Evolutionary conservation across 1,140 invertebrate genomes (phyloP).

Genomic region (Orius insidiosus): DNA sequence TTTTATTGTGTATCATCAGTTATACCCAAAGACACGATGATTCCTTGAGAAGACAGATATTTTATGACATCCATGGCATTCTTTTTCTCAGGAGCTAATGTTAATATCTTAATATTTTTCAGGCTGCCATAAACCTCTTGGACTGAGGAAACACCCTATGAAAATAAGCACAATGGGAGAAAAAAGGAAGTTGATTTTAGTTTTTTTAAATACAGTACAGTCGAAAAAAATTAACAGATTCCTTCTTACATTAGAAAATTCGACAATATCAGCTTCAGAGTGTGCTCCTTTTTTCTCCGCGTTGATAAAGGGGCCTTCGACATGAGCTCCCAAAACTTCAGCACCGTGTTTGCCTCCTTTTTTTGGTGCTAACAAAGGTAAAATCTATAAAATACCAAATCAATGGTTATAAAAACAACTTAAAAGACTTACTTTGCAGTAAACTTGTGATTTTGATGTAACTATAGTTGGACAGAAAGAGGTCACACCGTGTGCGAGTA

Average conservation of each 20-base stretch:
- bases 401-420: not conserved
- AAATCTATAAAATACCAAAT: constrained; percentile 26
- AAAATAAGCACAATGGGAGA: no score
- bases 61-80: constrained; percentile 54
- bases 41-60: constrained; percentile 46
- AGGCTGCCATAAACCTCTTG: constrained; percentile 57
- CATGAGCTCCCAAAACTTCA: constrained; percentile 67
- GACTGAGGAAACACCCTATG: constrained; percentile 51
- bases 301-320: constrained; percentile 96
- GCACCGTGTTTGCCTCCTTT: constrained; percentile 50
- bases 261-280: constrained; percentile 49
- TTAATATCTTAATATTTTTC: constrained; percentile 71
- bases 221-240: no score
- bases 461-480: constrained; percentile 97
- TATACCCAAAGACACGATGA: constrained; percentile 77
- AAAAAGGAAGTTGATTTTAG: constrained; percentile 4
- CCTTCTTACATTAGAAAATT: constrained; percentile 51
- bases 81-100: constrained; percentile 82
- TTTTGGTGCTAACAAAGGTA: constrained; percentile 46
- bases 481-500: constrained; percentile 77
- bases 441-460: constrained; percentile 64
- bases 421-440: constrained; percentile 40
- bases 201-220: no score
- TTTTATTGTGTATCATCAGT: constrained; percentile 1
- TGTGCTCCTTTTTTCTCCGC: constrained; percentile 87